Conservation (phyloP, 2,888 invertebrate genomes). For the Dolomedes plantarius region DNA sequence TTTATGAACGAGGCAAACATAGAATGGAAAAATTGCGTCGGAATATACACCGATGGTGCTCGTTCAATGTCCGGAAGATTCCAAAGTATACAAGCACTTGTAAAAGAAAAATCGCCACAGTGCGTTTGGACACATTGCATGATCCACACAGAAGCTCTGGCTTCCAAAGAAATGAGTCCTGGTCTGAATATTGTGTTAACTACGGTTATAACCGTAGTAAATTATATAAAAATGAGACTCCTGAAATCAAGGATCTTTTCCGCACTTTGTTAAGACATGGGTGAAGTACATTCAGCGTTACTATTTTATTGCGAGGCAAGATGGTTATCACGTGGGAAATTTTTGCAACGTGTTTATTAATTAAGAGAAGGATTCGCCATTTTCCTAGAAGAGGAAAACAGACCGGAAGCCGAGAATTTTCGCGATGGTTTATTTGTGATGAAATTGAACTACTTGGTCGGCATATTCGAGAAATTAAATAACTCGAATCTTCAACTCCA, state of each 20-base stretch:
- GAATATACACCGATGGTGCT: constrained; percentile 58
- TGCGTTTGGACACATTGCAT: constrained; percentile 25
- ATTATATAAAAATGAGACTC: constrained; percentile 35
- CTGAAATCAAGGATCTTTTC: constrained; percentile 36
- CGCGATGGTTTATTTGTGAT: constrained; percentile 36
- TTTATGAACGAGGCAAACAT: too few species aligned
- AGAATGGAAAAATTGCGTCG: constrained; percentile 57
- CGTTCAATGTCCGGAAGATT: constrained; percentile 44
- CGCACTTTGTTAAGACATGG: constrained; percentile 29
- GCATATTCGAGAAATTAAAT: constrained; percentile 50
- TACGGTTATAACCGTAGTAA: constrained; percentile 33
- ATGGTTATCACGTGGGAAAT: constrained; percentile 22
- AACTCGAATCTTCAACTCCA: constrained; percentile 47
- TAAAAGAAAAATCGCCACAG: constrained; percentile 40
- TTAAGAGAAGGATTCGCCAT: constrained; percentile 27
- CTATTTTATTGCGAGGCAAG: constrained; percentile 39
- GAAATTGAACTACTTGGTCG: constrained; percentile 35
- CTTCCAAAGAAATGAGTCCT: constrained; percentile 37
- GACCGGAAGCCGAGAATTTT: constrained; percentile 14
- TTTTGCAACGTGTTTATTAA: constrained; percentile 33
- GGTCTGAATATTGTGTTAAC: constrained; percentile 30
- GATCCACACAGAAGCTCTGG: constrained; percentile 34
- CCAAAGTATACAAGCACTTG: constrained; percentile 37
- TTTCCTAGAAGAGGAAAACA: constrained; percentile 16
- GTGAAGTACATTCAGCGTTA: constrained; percentile 31